Percentiles rank a stretch among this genome's conserved stretches.
phyloP scores from a whole-genome alignment of 2,113 vertebrate genomes.

The Gallinago jamesoni region DNA sequence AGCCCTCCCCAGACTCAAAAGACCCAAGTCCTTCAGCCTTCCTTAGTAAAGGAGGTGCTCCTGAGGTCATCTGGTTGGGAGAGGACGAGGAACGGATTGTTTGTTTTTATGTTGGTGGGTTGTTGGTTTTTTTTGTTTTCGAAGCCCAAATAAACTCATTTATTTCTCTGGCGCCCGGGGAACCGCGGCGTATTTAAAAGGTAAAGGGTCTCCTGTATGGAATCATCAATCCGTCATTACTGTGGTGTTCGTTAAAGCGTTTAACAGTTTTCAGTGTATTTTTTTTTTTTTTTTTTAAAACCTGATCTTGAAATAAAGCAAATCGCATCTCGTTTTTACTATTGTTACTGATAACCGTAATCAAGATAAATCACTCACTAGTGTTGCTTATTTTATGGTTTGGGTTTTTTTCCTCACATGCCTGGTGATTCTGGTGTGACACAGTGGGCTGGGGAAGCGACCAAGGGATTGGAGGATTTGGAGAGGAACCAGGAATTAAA shows the following conservation, averaged over 20 bases:
- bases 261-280: background rate
- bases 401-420: background rate
- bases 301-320: background rate
- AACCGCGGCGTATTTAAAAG: background rate
- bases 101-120: background rate
- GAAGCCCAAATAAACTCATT: background rate
- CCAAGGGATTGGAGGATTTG: conserved; percentile 93
- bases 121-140: background rate
- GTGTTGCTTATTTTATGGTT: background rate
- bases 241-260: fast-evolving
- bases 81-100: background rate
- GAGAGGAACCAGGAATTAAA: conserved; percentile 96
- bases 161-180: fast-evolving
- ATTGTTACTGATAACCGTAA: background rate
- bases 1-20: no score
- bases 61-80: background rate
- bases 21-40: no score
- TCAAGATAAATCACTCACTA: background rate
- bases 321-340: background rate
- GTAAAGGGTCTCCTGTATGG: background rate
- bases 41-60: no score
- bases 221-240: background rate
- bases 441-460: conserved; percentile 94
- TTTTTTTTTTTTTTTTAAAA: background rate
- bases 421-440: conserved; percentile 9